phyloP scores from a whole-genome alignment of 1,140 invertebrate species.

The Orius insidiosus region DNA sequence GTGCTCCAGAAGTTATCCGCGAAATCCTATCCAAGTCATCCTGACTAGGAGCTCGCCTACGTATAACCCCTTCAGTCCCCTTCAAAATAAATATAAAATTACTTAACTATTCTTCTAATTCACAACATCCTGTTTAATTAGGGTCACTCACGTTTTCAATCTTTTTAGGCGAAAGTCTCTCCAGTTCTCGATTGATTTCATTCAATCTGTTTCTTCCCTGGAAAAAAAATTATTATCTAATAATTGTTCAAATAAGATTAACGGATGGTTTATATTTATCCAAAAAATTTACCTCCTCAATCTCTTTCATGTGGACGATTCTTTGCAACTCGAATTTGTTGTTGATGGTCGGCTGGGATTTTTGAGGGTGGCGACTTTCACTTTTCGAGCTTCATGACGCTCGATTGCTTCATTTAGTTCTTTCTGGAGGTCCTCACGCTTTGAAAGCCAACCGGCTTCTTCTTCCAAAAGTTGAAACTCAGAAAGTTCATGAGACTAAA shows the following conservation, averaged over 20 bases:
- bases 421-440: slow-evolving; percentile 62
- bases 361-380: slow-evolving; percentile 31
- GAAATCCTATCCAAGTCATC: slow-evolving; percentile 76
- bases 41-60: slow-evolving; percentile 30
- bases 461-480: slow-evolving; percentile 89
- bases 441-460: slow-evolving; percentile 64
- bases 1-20: slow-evolving; percentile 63
- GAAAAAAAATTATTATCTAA: slow-evolving; percentile 5
- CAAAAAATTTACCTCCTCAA: slow-evolving; percentile 36
- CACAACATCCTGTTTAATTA: no score
- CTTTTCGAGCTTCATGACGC: slow-evolving; percentile 46
- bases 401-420: slow-evolving; percentile 49
- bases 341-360: slow-evolving; percentile 34
- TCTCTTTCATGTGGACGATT: slow-evolving; percentile 35
- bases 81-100: not conserved
- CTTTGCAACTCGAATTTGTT: slow-evolving; percentile 43
- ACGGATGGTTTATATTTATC: not conserved
- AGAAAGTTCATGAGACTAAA: slow-evolving; percentile 69
- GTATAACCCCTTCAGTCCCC: slow-evolving; percentile 9
- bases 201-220: slow-evolving; percentile 36
- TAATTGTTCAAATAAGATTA: no score
- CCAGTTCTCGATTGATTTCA: slow-evolving; percentile 37
- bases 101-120: not conserved
- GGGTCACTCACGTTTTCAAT: no score
- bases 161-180: slow-evolving; percentile 2